A percentile compares a stretch with the other conserved stretches of the same genome.
phyloP scores from a whole-genome alignment of 1,140 invertebrate species.

The Drosophila parvula region DNA sequence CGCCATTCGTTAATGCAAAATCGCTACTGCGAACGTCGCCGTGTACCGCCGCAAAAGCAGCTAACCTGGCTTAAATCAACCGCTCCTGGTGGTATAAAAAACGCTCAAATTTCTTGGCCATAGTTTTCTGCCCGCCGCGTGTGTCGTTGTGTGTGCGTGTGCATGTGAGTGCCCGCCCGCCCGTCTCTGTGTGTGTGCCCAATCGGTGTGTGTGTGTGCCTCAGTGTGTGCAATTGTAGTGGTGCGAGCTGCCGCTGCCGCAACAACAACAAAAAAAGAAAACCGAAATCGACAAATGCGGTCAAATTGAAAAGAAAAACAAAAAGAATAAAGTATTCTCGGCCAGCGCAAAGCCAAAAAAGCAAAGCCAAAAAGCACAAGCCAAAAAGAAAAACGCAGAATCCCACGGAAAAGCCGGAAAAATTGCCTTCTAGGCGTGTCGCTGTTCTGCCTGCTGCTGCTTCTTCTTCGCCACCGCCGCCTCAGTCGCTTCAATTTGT shows the following conservation, averaged over 20 bases:
- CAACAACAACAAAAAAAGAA: conserved; percentile 55
- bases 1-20: conserved; percentile 18
- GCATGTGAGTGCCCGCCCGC: conserved; percentile 41
- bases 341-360: conserved; percentile 44
- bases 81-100: conserved; percentile 13
- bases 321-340: conserved; percentile 62
- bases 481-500: conserved; percentile 47
- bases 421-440: conserved; percentile 70
- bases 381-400: conserved; percentile 59
- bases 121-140: conserved; percentile 28
- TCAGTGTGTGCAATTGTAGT: conserved; percentile 47
- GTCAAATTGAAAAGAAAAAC: conserved; percentile 78
- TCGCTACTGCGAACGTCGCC: conserved; percentile 16
- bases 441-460: conserved; percentile 27
- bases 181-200: conserved; percentile 44
- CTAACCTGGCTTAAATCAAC: not conserved
- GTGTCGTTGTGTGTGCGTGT: conserved; percentile 46
- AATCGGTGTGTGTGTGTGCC: conserved; percentile 29
- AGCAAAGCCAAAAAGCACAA: conserved; percentile 44
- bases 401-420: conserved; percentile 73
- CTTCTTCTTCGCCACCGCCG: conserved; percentile 28
- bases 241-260: conserved; percentile 61
- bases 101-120: conserved; percentile 3
- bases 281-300: conserved; percentile 79
- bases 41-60: conserved; percentile 12